Evolutionary conservation across 30 jellyfish, hydroid and myxozoan species (phyloP).

Genomic region (Aurelia aurita complex sp. Pacific): DNA sequence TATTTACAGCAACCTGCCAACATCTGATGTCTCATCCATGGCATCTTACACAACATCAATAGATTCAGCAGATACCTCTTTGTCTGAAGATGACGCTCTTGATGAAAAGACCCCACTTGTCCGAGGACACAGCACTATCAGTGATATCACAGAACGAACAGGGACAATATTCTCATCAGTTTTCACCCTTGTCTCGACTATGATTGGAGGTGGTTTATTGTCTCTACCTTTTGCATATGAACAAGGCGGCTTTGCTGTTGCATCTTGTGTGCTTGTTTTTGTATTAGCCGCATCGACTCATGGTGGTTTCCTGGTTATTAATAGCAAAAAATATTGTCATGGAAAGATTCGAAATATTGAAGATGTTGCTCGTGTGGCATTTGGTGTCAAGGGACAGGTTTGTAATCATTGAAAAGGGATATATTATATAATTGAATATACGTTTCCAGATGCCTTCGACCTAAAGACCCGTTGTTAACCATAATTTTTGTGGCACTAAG

Average conservation of each 20-base stretch:
- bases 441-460: too few species aligned
- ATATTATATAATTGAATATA: too few species aligned
- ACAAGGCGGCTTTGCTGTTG: conserved; percentile 94
- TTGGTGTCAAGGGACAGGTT: conserved; percentile 93
- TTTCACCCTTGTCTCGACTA: conserved; percentile 92
- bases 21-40: conserved; percentile 24
- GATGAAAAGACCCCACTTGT: conserved; percentile 37
- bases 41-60: conserved; percentile 21
- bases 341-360: conserved; percentile 89
- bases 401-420: too few species aligned
- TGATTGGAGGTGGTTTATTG: conserved; percentile 98
- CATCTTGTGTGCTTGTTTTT: conserved; percentile 73
- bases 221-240: conserved; percentile 94
- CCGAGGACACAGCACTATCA: conserved; percentile 36
- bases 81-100: conserved; percentile 51
- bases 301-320: conserved; percentile 87
- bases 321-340: conserved; percentile 92
- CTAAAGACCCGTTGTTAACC: too few species aligned
- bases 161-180: conserved; percentile 91
- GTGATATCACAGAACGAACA: conserved; percentile 54
- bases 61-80: conserved; percentile 33
- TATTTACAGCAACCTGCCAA: conserved; percentile 12
- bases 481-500: too few species aligned
- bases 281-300: conserved; percentile 90
- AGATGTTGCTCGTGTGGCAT: conserved; percentile 95